These are phyloP conservation scores for Atherinomorus stipes DNA, from an alignment of 2,113 vertebrate species.

Conservation along the genomic window DNA sequence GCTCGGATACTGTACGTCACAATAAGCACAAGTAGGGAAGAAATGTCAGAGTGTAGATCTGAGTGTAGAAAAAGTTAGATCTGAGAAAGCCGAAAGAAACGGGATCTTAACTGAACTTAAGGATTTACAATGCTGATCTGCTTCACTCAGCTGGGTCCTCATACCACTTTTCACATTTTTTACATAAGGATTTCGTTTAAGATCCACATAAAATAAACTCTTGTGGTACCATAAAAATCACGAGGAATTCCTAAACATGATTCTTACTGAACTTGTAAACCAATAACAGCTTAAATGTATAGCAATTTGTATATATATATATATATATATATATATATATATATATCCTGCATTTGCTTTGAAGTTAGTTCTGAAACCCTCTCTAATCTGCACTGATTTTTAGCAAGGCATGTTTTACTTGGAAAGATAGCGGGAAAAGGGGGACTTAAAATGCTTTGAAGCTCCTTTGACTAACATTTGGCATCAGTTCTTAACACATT, in stretches of 20 bases:
- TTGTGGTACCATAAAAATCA: neutral
- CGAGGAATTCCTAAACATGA: slow-evolving; percentile 43
- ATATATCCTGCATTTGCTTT: slow-evolving; percentile 70
- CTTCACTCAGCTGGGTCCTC: slow-evolving; percentile 13
- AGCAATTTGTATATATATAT: too few relatives aligned
- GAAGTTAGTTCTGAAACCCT: slow-evolving; percentile 69
- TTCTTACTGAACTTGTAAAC: slow-evolving; percentile 57
- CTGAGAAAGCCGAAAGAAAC: too few relatives aligned
- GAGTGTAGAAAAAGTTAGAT: too few relatives aligned
- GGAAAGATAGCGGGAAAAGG: slow-evolving; percentile 58
- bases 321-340: too few relatives aligned
- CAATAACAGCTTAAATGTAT: slow-evolving; percentile 46
- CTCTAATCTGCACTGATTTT: slow-evolving; percentile 77
- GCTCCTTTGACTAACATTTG: slow-evolving; percentile 55
- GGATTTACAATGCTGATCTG: neutral
- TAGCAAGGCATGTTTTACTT: slow-evolving; percentile 67
- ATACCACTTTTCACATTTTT: neutral
- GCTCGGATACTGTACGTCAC: too few relatives aligned
- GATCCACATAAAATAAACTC: slow-evolving; percentile 12
- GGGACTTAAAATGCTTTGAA: slow-evolving; percentile 68
- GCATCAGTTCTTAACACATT: slow-evolving; percentile 44
- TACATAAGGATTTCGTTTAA: neutral
- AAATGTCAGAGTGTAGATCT: too few relatives aligned
- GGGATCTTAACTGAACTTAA: neutral
- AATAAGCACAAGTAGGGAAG: too few relatives aligned